Conservation (phyloP, 2,888 invertebrate genomes). For the Drosophila testacea region DNA sequence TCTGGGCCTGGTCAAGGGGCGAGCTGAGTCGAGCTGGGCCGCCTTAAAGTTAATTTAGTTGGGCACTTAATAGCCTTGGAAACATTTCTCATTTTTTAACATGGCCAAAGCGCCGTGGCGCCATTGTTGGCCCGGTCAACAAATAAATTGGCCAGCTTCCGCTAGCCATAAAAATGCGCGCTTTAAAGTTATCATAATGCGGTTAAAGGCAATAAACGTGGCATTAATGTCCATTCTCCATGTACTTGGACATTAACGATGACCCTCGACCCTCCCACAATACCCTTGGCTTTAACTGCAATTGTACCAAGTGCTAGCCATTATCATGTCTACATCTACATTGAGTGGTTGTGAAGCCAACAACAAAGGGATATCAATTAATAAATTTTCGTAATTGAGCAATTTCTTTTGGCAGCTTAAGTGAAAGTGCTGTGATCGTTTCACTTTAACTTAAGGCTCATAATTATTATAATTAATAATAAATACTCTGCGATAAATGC, state of each 20-base stretch:
- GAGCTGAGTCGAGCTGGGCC: constrained; percentile 13
- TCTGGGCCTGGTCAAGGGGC: constrained; percentile 14
- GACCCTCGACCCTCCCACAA: constrained; percentile 31
- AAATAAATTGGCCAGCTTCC: constrained; percentile 71
- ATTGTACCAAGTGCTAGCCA: constrained; percentile 52
- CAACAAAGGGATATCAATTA: constrained; percentile 23
- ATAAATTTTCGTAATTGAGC: constrained; percentile 21
- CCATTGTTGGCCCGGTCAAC: constrained; percentile 63
- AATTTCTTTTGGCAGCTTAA: constrained; percentile 2
- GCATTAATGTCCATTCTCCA: constrained; percentile 62
- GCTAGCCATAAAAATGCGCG: constrained; percentile 61
- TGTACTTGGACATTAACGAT: constrained; percentile 40
- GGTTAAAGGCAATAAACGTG: constrained; percentile 79
- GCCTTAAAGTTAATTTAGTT: constrained; percentile 82
- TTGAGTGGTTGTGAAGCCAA: not conserved
- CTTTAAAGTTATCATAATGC: constrained; percentile 80
- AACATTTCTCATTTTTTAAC: constrained; percentile 77
- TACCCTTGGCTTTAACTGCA: constrained; percentile 32
- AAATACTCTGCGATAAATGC: not conserved
- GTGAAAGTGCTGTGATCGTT: constrained; percentile 3
- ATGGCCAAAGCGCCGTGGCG: constrained; percentile 9
- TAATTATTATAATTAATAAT: not conserved
- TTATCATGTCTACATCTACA: constrained; percentile 25
- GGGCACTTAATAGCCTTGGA: constrained; percentile 78
- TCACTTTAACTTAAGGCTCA: not conserved